Percentiles rank a stretch among this genome's conserved stretches.
Conservation (phyloP, 2,888 invertebrate species). For the Volucella bombylans region DNA sequence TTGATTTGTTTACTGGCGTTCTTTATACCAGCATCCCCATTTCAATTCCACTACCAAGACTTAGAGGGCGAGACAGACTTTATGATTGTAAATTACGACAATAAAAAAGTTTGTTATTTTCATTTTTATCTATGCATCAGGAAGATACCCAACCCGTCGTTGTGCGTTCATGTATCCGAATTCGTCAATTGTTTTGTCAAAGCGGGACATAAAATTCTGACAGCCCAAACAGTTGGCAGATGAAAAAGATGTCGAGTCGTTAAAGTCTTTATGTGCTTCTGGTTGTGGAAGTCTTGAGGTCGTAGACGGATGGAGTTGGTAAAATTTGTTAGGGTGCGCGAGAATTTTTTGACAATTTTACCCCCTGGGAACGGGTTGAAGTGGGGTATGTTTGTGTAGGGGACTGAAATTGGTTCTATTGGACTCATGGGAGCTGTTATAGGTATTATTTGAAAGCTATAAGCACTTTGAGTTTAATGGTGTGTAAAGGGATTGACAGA, state of each 20-base stretch:
- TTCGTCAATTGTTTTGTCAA: slow-evolving; percentile 64
- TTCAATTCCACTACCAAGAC: slow-evolving; percentile 4
- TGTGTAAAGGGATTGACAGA: neutral
- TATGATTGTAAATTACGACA: slow-evolving; percentile 68
- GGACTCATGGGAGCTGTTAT: slow-evolving; percentile 39
- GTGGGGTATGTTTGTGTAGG: slow-evolving; percentile 6
- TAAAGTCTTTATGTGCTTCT: slow-evolving; percentile 54
- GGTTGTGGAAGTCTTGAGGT: neutral
- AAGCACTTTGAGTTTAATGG: slow-evolving; percentile 1
- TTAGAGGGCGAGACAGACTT: slow-evolving; percentile 15
- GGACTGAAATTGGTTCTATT: slow-evolving; percentile 41
- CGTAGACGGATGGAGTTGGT: slow-evolving; percentile 40
- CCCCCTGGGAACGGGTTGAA: slow-evolving; percentile 16
- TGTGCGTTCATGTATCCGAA: neutral
- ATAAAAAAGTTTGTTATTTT: slow-evolving; percentile 50
- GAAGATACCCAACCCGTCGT: slow-evolving; percentile 1
- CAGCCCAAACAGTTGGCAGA: slow-evolving; percentile 45
- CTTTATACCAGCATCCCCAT: neutral
- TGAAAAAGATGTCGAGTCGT: slow-evolving; percentile 49
- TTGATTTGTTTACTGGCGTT: slow-evolving; percentile 64
- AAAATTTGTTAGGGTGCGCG: slow-evolving; percentile 1
- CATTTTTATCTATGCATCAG: slow-evolving; percentile 2
- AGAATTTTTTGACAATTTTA: neutral
- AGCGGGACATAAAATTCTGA: slow-evolving; percentile 44
- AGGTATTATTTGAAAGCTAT: slow-evolving; percentile 40